Evolutionary conservation across 2,888 invertebrate genomes (phyloP).

Genomic region (Anoncus sp.): DNA sequence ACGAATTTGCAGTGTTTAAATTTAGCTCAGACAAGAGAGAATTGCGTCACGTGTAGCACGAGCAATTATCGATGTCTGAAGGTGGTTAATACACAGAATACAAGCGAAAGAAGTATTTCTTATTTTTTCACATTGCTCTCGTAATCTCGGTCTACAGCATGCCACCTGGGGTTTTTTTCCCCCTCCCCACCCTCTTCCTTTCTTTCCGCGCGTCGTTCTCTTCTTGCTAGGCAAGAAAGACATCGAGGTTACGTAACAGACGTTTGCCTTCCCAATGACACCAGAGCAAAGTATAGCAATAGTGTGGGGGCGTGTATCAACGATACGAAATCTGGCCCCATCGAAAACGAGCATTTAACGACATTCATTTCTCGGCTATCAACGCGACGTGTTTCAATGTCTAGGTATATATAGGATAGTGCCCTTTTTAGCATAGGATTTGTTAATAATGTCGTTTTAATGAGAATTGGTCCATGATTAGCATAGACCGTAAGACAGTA

Average conservation of each 20-base stretch:
- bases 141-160: background rate
- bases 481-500: background rate
- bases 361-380: conserved; percentile 30
- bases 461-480: background rate
- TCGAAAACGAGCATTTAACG: conserved; percentile 53
- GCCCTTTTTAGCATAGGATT: conserved; percentile 8
- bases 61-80: conserved; percentile 18
- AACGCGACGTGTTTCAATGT: too few species aligned
- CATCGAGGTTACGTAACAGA: conserved; percentile 26
- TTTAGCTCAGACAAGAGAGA: conserved; percentile 43
- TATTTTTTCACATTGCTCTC: conserved; percentile 27
- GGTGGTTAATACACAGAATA: background rate
- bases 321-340: conserved; percentile 25
- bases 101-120: conserved; percentile 8
- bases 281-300: background rate
- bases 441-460: conserved; percentile 15
- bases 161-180: conserved; percentile 1
- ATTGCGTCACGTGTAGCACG: conserved; percentile 28
- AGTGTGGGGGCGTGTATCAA: background rate
- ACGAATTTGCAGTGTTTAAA: conserved; percentile 49
- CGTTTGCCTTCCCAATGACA: conserved; percentile 24
- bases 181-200: conserved; percentile 13
- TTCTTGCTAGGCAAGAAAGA: conserved; percentile 32
- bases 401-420: conserved; percentile 1
- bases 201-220: conserved; percentile 13